Conservation (phyloP, 1,140 invertebrate species). For the Teleopsis dalmanni region DNA sequence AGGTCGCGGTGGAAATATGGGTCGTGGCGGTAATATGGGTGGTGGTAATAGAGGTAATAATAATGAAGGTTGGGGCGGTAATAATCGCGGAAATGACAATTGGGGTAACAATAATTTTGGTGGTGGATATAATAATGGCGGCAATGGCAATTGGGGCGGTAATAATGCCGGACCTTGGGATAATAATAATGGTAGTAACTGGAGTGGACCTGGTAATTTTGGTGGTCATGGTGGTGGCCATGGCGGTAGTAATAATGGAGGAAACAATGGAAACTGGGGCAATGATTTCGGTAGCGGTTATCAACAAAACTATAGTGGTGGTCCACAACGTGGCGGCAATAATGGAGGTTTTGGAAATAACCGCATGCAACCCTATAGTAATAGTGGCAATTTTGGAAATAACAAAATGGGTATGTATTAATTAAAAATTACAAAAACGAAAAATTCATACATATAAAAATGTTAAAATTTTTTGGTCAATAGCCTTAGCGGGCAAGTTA, state of each 20-base stretch:
- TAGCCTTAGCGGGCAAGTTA: neutral
- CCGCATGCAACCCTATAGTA: constrained; percentile 50
- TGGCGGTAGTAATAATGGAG: constrained; percentile 14
- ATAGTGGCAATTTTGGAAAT: constrained; percentile 11
- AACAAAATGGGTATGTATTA: constrained; percentile 13
- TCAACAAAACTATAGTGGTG: constrained; percentile 65
- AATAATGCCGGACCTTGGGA: constrained; percentile 46
- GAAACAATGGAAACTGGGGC: constrained; percentile 28
- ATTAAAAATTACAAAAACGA: neutral
- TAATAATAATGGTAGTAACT: constrained; percentile 40
- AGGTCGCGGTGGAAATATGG: constrained; percentile 25
- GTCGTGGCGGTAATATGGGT: constrained; percentile 22
- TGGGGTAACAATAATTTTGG: constrained; percentile 64
- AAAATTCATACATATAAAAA: neutral
- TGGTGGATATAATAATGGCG: constrained; percentile 18
- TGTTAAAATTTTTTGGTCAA: neutral
- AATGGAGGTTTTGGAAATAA: constrained; percentile 45
- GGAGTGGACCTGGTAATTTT: constrained; percentile 20
- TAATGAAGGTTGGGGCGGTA: constrained; percentile 36
- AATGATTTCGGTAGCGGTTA: constrained; percentile 64
- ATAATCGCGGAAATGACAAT: constrained; percentile 49
- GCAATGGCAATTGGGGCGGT: constrained; percentile 37
- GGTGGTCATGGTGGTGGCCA: constrained; percentile 13
- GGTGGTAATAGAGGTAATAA: constrained; percentile 27
- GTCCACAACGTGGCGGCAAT: constrained; percentile 56